Conservation (phyloP, 2,113 vertebrate genomes). For the Callipepla squamata region DNA sequence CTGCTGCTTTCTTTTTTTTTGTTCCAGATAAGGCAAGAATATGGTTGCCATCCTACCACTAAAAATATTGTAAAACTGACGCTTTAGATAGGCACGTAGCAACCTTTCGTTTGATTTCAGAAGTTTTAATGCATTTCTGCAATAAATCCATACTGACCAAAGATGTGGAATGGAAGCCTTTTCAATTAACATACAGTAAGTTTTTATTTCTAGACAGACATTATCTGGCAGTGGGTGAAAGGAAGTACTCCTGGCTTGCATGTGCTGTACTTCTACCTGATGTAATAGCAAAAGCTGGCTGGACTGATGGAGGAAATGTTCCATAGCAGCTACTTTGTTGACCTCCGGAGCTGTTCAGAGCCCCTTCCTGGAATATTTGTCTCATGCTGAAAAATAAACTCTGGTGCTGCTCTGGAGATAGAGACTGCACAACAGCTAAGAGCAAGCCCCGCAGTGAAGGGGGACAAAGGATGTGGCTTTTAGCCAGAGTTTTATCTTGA, state of each 20-base stretch:
- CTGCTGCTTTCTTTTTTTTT: neutral
- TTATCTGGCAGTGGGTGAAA: neutral
- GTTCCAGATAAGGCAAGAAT: neutral
- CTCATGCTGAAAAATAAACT: neutral
- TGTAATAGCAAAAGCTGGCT: neutral
- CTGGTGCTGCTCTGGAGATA: neutral
- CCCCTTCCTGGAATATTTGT: neutral
- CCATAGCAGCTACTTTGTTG: constrained; percentile 44
- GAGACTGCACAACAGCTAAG: neutral
- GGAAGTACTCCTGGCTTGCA: neutral
- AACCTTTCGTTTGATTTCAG: neutral
- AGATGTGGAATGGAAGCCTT: neutral
- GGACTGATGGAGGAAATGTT: neutral
- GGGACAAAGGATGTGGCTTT: neutral
- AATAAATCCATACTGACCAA: neutral
- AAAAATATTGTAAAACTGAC: neutral
- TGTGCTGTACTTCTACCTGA: neutral
- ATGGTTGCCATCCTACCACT: neutral
- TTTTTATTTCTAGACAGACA: neutral
- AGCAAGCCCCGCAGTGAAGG: neutral
- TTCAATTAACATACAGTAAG: rapidly evolving
- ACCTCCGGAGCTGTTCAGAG: rapidly evolving
- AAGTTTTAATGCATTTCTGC: neutral
- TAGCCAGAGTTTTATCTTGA: neutral
- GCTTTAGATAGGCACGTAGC: neutral